These are phyloP conservation scores for Tyria jacobaeae DNA, from an alignment of 2,888 invertebrate species.

Conservation along the genomic window DNA sequence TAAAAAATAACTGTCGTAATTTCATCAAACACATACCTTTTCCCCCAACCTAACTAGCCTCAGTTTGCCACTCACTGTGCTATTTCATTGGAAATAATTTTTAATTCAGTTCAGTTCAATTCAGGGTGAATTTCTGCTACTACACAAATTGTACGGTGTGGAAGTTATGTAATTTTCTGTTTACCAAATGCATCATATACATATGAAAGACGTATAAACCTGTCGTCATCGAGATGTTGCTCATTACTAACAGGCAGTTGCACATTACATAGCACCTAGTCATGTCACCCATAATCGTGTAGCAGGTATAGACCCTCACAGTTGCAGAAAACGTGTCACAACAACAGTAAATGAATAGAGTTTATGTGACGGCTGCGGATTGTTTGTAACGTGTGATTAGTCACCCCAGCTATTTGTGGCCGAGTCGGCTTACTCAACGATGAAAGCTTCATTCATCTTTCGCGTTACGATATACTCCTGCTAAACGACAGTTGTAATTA, in stretches of 20 bases:
- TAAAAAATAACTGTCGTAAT: too few relatives aligned
- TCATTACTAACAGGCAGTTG: neutral
- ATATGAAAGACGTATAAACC: too few relatives aligned
- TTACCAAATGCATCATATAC: too few relatives aligned
- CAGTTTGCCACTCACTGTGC: too few relatives aligned
- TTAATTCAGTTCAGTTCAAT: too few relatives aligned
- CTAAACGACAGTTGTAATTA: neutral
- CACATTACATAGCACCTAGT: neutral
- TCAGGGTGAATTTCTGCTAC: too few relatives aligned
- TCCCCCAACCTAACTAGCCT: too few relatives aligned
- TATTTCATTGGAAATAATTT: too few relatives aligned
- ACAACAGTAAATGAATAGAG: constrained; percentile 19
- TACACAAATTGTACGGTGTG: too few relatives aligned
- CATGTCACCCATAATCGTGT: neutral
- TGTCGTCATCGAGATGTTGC: neutral
- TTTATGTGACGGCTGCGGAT: constrained; percentile 18
- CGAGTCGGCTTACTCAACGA: constrained; percentile 1
- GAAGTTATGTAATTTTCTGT: too few relatives aligned
- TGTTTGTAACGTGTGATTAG: constrained; percentile 14
- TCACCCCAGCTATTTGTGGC: constrained; percentile 18
- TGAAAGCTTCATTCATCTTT: constrained; percentile 17
- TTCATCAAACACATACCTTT: too few relatives aligned
- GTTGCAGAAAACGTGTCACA: constrained; percentile 11
- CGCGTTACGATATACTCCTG: neutral
- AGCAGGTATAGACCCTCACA: constrained; percentile 2